These are phyloP conservation scores for Drosophila bocqueti DNA, from an alignment of 1,140 invertebrate species.

Conservation along the genomic window DNA sequence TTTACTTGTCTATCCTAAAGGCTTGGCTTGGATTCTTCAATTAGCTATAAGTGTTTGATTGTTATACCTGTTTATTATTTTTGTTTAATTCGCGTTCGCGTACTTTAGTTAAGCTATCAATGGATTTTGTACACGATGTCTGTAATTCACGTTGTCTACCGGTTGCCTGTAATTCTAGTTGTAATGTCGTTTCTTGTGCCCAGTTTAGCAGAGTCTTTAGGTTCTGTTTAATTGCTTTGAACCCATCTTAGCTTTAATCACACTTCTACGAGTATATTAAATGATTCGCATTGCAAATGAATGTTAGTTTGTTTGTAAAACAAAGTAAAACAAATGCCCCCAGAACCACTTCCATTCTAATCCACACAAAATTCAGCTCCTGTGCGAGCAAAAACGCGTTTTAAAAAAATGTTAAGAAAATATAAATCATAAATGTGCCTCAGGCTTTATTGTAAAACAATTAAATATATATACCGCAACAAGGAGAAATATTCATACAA, in stretches of 20 bases:
- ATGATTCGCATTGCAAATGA: slow-evolving; percentile 39
- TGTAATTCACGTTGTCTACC: slow-evolving; percentile 34
- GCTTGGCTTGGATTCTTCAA: slow-evolving; percentile 43
- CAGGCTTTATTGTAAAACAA: slow-evolving; percentile 84
- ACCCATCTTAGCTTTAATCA: slow-evolving; percentile 55
- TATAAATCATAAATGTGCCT: slow-evolving; percentile 75
- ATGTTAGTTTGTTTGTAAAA: slow-evolving; percentile 74
- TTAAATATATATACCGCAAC: slow-evolving; percentile 67
- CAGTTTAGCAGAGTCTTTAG: slow-evolving; percentile 29
- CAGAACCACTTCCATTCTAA: slow-evolving; percentile 40
- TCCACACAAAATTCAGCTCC: slow-evolving; percentile 9
- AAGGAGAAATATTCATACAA: slow-evolving; percentile 54
- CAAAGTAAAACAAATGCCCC: slow-evolving; percentile 61
- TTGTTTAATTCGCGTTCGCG: slow-evolving; percentile 30
- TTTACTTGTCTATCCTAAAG: slow-evolving; percentile 26
- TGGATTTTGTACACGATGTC: slow-evolving; percentile 26
- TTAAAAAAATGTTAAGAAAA: slow-evolving; percentile 44
- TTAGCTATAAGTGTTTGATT: slow-evolving; percentile 78
- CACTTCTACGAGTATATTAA: slow-evolving; percentile 30
- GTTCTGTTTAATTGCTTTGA: slow-evolving; percentile 47
- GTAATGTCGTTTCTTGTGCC: slow-evolving; percentile 41
- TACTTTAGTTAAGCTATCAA: slow-evolving; percentile 38
- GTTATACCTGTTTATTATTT: slow-evolving; percentile 75
- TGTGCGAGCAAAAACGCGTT: slow-evolving; percentile 1
- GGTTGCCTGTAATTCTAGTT: slow-evolving; percentile 40